Conservation (phyloP, 2,797 vertebrate genomes). For the Phaenicophaeus curvirostris region DNA sequence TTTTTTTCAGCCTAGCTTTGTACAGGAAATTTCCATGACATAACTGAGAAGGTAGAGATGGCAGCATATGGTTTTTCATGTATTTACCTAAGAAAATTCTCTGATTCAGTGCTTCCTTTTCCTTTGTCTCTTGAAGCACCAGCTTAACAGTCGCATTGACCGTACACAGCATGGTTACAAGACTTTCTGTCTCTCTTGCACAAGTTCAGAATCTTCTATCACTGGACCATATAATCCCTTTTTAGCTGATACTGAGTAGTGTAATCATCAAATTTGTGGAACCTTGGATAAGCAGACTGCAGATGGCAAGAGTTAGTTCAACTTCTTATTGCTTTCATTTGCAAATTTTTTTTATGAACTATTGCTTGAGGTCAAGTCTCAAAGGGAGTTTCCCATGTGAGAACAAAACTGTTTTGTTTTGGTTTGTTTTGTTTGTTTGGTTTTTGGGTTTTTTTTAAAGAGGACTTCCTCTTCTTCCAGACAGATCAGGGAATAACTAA, state of each 20-base stretch:
- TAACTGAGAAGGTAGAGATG: neutral
- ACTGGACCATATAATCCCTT: neutral
- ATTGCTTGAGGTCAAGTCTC: neutral
- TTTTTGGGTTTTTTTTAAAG: neutral
- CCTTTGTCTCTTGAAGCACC: neutral
- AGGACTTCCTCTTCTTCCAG: neutral
- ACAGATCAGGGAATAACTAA: neutral
- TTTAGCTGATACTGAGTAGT: neutral
- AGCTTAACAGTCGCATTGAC: neutral
- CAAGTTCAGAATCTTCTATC: neutral
- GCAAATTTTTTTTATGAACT: neutral
- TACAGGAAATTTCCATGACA: neutral
- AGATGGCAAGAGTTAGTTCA: neutral
- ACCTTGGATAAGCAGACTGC: fast-evolving
- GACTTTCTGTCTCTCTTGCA: neutral
- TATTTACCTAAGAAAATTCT: neutral
- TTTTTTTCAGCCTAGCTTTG: neutral
- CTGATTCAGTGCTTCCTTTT: neutral
- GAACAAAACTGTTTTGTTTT: neutral
- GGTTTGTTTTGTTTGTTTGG: neutral
- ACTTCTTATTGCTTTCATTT: neutral
- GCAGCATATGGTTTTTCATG: neutral
- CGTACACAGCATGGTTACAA: neutral
- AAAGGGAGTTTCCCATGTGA: neutral
- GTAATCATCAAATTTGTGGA: neutral